A percentile compares a stretch with the other conserved stretches of the same genome.
Evolutionary conservation across 2,113 vertebrate genomes (phyloP).

Genomic region (Chaetorhynchus papuensis): DNA sequence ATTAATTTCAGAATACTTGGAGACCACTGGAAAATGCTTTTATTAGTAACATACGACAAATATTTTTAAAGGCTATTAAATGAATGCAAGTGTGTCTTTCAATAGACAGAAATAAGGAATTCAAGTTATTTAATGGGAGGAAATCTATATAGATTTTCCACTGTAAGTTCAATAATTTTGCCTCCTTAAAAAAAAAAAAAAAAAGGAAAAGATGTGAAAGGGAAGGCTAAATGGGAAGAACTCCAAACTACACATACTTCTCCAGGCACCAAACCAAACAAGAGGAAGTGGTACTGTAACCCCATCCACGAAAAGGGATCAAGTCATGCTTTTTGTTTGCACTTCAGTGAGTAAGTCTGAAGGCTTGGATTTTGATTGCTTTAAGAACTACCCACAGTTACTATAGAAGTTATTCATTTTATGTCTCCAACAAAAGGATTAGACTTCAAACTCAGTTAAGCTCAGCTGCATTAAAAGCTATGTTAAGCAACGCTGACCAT

Average conservation of each 20-base stretch:
- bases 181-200: neutral
- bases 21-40: neutral
- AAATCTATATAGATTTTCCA: neutral
- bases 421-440: neutral
- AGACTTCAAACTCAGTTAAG: neutral
- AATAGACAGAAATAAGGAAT: neutral
- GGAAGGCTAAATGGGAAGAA: neutral
- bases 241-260: neutral
- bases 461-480: neutral
- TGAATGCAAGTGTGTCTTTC: neutral
- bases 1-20: neutral
- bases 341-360: neutral
- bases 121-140: neutral
- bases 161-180: neutral
- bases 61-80: neutral
- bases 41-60: neutral
- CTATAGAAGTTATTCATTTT: neutral
- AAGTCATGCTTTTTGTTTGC: neutral
- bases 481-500: neutral
- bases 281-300: neutral
- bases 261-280: neutral
- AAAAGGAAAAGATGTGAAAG: neutral
- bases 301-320: neutral
- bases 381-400: neutral
- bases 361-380: neutral